Evolutionary conservation across 1,140 invertebrate species (phyloP).

Genomic region (Eulimnadia texana): DNA sequence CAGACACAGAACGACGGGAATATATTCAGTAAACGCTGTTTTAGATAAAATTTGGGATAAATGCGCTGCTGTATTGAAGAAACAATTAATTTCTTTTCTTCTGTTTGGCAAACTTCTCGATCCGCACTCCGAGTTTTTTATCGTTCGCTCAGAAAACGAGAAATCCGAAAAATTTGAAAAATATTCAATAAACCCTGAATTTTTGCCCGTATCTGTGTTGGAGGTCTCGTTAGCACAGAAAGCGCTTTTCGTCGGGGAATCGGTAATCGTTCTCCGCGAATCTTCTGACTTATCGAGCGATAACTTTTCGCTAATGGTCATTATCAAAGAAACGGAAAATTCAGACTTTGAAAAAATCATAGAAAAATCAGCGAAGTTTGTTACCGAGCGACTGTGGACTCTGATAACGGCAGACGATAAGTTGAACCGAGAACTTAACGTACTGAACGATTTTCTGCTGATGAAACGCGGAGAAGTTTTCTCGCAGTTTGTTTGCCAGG

Average conservation of each 20-base stretch:
- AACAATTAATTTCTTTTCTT: neutral
- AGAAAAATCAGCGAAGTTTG: neutral
- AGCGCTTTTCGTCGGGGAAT: slow-evolving; percentile 7
- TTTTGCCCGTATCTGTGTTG: neutral
- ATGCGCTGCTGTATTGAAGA: neutral
- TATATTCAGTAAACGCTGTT: neutral
- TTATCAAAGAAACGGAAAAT: neutral
- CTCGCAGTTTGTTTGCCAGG: neutral
- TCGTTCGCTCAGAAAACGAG: neutral
- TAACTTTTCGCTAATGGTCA: neutral
- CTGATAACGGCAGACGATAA: neutral
- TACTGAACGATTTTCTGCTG: neutral
- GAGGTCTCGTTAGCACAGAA: neutral
- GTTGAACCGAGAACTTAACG: neutral
- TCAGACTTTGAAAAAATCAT: neutral
- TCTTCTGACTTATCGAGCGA: neutral
- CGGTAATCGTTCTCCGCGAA: neutral
- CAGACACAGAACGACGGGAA: neutral
- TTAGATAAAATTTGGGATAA: neutral
- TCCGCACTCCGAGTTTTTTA: slow-evolving; percentile 7
- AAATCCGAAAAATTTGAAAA: neutral
- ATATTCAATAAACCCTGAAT: neutral
- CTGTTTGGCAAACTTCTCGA: slow-evolving; percentile 4
- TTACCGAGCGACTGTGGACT: neutral
- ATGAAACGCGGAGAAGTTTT: slow-evolving; percentile 6